A percentile compares a stretch with the other conserved stretches of the same genome.
These are phyloP conservation scores for Solen grandis DNA, from an alignment of 1,140 invertebrate genomes.

Conservation along the genomic window DNA sequence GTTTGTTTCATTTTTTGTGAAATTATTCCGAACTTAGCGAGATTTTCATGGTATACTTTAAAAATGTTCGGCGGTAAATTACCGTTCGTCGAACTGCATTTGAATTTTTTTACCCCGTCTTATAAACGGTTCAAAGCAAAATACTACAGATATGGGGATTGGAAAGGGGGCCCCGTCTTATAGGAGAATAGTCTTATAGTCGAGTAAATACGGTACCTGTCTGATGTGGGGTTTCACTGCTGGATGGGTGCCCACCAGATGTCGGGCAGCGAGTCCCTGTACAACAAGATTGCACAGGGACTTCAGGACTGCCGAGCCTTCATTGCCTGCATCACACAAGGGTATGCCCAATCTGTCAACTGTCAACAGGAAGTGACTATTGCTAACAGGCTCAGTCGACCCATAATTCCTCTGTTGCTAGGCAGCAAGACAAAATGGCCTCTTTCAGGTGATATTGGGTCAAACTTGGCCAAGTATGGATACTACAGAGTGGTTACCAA, in stretches of 20 bases:
- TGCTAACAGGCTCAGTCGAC: conserved; percentile 23
- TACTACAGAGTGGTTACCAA: neutral
- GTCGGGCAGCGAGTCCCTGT: conserved; percentile 29
- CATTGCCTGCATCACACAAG: conserved; percentile 26
- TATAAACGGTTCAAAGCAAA: too few relatives aligned
- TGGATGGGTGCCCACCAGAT: conserved; percentile 44
- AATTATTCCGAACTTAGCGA: too few relatives aligned
- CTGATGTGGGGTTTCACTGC: conserved; percentile 1
- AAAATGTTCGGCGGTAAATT: too few relatives aligned
- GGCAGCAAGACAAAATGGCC: conserved; percentile 19
- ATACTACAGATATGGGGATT: too few relatives aligned
- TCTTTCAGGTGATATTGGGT: conserved; percentile 6
- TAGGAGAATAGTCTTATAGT: too few relatives aligned
- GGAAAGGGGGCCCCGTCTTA: too few relatives aligned
- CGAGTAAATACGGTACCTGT: too few relatives aligned
- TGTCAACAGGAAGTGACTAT: conserved; percentile 26
- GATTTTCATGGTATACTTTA: too few relatives aligned
- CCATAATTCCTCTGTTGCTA: conserved; percentile 35
- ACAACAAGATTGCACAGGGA: conserved; percentile 43
- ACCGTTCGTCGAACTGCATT: too few relatives aligned
- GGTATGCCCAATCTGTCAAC: conserved; percentile 7
- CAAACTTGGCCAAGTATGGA: neutral
- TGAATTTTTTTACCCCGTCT: too few relatives aligned
- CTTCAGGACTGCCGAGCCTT: conserved; percentile 31
- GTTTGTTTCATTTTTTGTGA: too few relatives aligned